phyloP scores from a whole-genome alignment of 2,888 invertebrate species.

The Tipula helvola region DNA sequence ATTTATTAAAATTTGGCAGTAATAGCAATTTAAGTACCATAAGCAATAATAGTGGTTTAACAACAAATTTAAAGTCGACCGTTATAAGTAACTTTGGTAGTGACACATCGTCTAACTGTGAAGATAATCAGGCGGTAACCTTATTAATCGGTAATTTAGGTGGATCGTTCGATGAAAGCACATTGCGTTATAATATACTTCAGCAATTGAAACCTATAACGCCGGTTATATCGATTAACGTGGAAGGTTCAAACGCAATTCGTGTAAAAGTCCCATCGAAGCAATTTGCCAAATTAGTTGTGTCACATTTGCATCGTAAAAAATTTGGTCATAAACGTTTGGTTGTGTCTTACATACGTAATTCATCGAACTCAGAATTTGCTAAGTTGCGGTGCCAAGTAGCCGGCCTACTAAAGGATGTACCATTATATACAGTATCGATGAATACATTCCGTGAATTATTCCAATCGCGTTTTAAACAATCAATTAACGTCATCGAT shows the following conservation, averaged over 20 bases:
- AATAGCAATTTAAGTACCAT: neutral
- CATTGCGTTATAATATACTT: slow-evolving; percentile 29
- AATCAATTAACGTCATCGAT: slow-evolving; percentile 54
- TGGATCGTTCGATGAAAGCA: slow-evolving; percentile 32
- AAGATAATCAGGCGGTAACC: slow-evolving; percentile 21
- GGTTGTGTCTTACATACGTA: slow-evolving; percentile 55
- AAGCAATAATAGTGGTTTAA: neutral
- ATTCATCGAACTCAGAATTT: slow-evolving; percentile 44
- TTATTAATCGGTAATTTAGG: slow-evolving; percentile 35
- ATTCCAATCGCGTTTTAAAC: slow-evolving; percentile 66
- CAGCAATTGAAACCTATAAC: slow-evolving; percentile 34
- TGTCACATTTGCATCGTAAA: slow-evolving; percentile 66
- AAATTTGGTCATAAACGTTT: slow-evolving; percentile 71
- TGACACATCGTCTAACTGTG: neutral
- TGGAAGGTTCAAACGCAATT: slow-evolving; percentile 32
- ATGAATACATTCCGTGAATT: slow-evolving; percentile 71
- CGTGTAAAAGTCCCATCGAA: slow-evolving; percentile 33
- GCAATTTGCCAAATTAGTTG: slow-evolving; percentile 47
- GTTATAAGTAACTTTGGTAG: neutral
- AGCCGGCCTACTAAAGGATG: slow-evolving; percentile 57
- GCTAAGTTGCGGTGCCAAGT: slow-evolving; percentile 54
- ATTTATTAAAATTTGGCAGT: neutral
- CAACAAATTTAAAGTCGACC: slow-evolving; percentile 6
- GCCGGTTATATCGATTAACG: slow-evolving; percentile 31
- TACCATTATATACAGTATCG: slow-evolving; percentile 60